Base-by-base conservation (phyloP, 2,888 invertebrate species). In the Lasioglossum marginatum region DNA sequence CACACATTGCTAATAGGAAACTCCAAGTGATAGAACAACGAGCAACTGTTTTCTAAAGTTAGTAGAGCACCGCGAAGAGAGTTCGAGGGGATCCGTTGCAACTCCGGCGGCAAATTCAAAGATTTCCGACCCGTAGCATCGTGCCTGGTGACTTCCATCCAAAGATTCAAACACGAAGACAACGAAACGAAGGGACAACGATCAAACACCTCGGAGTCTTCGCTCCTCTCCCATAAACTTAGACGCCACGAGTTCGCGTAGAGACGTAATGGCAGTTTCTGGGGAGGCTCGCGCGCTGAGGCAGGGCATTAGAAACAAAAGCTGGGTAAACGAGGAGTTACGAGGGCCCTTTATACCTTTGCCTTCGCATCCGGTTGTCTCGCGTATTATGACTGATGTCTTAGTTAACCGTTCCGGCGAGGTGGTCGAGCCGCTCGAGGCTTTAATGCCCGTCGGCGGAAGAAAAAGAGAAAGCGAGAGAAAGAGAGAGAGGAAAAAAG, bases 301-400 rank as follows among this genome's bases (percentile, higher is more conserved):
- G 75, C 45, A 27, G 72, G 85, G 87, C 91, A 89, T 91, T 90
- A 86, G 92, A 92, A 92, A 93, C 91, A 91, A 93, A 93, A 93
- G 93, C 92, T 90, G 86, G 82, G 89, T 88, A 93, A 93, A 93
- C 93, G 93, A 93, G 92, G 85, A 93, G 92, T 93, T 93, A 93
- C 93, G 92, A 90, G 89, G 86, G 87, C 90, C 88, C 91, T 93
- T 93, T 93, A 92, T 93, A 91, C 92, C 92, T 90, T 86, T 91
- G 88, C 90, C 85, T 85, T 91, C 89, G 92, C 91, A 93, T 93
- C 92, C 92, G 89, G 91, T 94, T 94, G 94, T 94, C 93, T 93
- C 91, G 87, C 90, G 92, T 94, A 95, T 95, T 95, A 95, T 95
- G 95, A 95, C 94, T 93, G 93, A 95, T 95, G 92, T 89, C 92